These are phyloP conservation scores for Mimas tiliae DNA, from an alignment of 2,888 invertebrate species.

Conservation along the genomic window DNA sequence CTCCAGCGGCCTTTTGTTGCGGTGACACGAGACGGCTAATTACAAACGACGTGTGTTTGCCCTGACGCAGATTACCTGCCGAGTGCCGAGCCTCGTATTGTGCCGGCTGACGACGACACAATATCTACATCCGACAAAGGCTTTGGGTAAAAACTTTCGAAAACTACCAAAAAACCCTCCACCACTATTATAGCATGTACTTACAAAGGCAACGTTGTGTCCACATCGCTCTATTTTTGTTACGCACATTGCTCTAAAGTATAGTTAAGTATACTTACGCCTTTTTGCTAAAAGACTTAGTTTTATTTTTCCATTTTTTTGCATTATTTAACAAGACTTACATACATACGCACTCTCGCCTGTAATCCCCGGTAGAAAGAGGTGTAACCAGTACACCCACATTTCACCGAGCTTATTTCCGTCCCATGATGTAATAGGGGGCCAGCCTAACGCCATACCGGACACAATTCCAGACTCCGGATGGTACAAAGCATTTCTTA, in stretches of 20 bases:
- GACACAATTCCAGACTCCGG: no score
- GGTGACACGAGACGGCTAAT: conserved; percentile 59
- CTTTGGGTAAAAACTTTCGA: conserved; percentile 27
- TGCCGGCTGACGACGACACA: conserved; percentile 42
- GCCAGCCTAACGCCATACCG: no score
- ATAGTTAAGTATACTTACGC: no score
- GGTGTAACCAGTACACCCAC: no score
- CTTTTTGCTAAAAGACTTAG: not conserved
- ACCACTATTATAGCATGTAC: conserved; percentile 15
- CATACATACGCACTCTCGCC: no score
- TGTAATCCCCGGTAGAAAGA: no score
- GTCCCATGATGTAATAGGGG: no score
- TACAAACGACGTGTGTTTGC: conserved; percentile 58
- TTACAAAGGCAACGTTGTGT: not conserved
- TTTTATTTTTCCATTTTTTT: no score
- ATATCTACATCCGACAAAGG: conserved; percentile 43
- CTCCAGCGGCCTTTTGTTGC: conserved; percentile 50
- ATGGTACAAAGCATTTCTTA: no score
- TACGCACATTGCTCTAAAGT: not conserved
- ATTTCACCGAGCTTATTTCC: no score
- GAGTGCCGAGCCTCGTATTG: conserved; percentile 45
- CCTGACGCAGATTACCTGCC: conserved; percentile 56
- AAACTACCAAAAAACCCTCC: conserved; percentile 26
- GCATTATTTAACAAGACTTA: no score
- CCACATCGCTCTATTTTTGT: not conserved